Evolutionary conservation across 1,140 invertebrate genomes (phyloP), one percentile per base, ranked within the genome.

Genomic region (Melanaphis sacchari): DNA sequence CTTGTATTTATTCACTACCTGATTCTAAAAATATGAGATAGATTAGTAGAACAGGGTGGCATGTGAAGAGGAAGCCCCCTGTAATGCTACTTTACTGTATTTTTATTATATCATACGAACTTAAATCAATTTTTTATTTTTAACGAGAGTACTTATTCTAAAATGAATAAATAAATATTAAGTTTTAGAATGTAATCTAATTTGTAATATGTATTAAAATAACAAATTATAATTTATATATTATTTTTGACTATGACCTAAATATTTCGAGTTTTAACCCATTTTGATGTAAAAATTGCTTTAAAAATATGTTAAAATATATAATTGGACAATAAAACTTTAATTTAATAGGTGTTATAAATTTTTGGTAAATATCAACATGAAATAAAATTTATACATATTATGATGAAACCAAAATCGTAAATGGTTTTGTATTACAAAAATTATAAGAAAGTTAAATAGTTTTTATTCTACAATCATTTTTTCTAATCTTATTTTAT

Each of bases 61-160:
- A 4, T n/a, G 3, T 15, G 11, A 18, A 0, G n/a, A 76, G 15
- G 0, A 2, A 36, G 31, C 1, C 18, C 4, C 18, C 0, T 76
- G 15, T n/a, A n/a, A 76, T 18, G 15, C 3, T 18, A 76, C 59
- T 76, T 76, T 76, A 49, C 46, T 49, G 46, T n/a, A 76, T 15
- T 66, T 59, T 66, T 26, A 66, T n/a, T 66, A 59, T 36, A 76
- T 15, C 15, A n/a, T n/a, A 66, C 4, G 59, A 31, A 66, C 31
- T 66, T 66, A 0, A 49, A 49, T 49, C 1, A 18, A 18, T n/a
- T 76, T n/a, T 66, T 4, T 66, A 4, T 59, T 76, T 76, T 66
- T n/a, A n/a, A n/a, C n/a, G 36, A n/a, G 15, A 4, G n/a, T n/a
- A n/a, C 15, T 76, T n/a, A n/a, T n/a, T n/a, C 5, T n/a, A n/a